Evolutionary conservation across 2,888 invertebrate species (phyloP), one percentile per base, ranked within the genome.

Genomic region (Ligdia adustata): DNA sequence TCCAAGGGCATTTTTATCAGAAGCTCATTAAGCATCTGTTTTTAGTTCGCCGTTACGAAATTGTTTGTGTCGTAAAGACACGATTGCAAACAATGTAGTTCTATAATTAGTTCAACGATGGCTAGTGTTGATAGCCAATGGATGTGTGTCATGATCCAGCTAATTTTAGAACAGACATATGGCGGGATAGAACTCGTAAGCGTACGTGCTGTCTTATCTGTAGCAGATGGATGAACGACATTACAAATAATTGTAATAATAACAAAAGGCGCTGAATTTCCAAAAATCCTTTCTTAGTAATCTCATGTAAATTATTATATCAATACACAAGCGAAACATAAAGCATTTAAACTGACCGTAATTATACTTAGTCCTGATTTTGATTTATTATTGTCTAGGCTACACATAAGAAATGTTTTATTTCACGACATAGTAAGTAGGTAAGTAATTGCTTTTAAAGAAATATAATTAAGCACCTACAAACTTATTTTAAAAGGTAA

Each of bases 41-140:
- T 39, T 40, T 12, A 37, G 11, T 26, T 37, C n/a, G 11, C 24
- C 11, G 38, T 54, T 42, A 52, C 43, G 32, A 59, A 62, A 63
- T 52, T 60, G 60, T 65, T 61, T 40, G 44, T 49, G 53, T 64
- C 58, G 55, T 68, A 61, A 69, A 66, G 40, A 57, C 49, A 44
- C 57, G 47, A 69, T 61, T 43, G 57, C 55, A 62, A 66, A 60
- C 63, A 60, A 54, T 55, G 44, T 54, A 53, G 45, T 46, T 16
- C 66, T 73, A 71, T 66, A 67, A 67, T 65, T 72, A 73, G 71
- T 69, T 49, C 59, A 59, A 29, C 39, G 50, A 45, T 37, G 45
- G 45, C 32, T 46, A 32, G 26, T 33, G 33, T 48, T 44, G 48
- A 58, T 60, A 56, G 56, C 59, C 57, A 59, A 50, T 54, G 40